A percentile compares a stretch with the other conserved stretches of the same genome.
phyloP scores from a whole-genome alignment of 2,888 invertebrate species.

The Eledona agricola region DNA sequence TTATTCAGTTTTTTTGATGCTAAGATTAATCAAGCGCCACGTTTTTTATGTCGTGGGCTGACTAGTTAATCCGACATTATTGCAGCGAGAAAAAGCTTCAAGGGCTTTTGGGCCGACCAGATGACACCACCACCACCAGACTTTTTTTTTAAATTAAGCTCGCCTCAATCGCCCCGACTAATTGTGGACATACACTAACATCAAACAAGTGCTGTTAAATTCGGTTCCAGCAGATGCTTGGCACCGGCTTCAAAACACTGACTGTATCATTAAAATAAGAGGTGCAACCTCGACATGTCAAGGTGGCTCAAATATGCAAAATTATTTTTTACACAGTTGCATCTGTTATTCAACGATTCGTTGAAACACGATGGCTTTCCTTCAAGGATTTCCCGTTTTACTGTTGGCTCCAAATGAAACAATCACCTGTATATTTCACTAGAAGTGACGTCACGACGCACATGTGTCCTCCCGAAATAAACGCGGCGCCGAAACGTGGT shows the following conservation, averaged over 20 bases:
- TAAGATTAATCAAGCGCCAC: too few relatives aligned
- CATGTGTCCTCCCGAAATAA: slow-evolving; percentile 48
- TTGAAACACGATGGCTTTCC: too few relatives aligned
- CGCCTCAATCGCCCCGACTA: slow-evolving; percentile 1
- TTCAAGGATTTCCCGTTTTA: too few relatives aligned
- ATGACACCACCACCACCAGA: slow-evolving; percentile 1
- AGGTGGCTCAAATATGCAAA: too few relatives aligned
- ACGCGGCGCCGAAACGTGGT: slow-evolving; percentile 39
- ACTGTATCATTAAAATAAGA: slow-evolving; percentile 19
- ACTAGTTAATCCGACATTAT: slow-evolving; percentile 13
- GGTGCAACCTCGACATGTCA: slow-evolving; percentile 9
- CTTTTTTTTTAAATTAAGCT: slow-evolving; percentile 13
- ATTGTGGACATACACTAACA: slow-evolving; percentile 3
- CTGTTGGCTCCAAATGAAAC: slow-evolving; percentile 49
- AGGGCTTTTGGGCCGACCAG: too few relatives aligned
- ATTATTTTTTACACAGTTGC: too few relatives aligned
- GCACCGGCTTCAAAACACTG: slow-evolving; percentile 9
- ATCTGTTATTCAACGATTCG: too few relatives aligned
- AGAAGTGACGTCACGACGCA: slow-evolving; percentile 49
- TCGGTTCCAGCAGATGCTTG: slow-evolving; percentile 2
- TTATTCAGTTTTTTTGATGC: too few relatives aligned
- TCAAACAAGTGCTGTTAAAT: slow-evolving; percentile 3
- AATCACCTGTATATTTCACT: slow-evolving; percentile 51
- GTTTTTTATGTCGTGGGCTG: too few relatives aligned
- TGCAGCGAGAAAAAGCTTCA: too few relatives aligned